Percentiles rank a stretch among this genome's conserved stretches.
phyloP scores from a whole-genome alignment of 2,888 invertebrate genomes.

The Andrena camellia region DNA sequence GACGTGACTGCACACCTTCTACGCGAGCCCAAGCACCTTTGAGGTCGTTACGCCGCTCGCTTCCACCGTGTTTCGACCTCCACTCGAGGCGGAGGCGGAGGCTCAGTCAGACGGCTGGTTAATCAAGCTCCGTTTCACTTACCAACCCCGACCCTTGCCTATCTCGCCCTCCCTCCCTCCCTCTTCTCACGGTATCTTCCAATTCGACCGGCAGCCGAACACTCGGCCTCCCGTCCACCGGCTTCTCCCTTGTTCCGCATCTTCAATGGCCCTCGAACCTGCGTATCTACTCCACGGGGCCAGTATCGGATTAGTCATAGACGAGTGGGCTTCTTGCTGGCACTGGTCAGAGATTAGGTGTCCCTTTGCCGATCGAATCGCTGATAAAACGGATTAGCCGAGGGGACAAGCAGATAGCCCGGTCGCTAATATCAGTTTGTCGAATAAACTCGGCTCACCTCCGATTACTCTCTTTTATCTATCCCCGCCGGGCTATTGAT shows the following conservation, averaged over 20 bases:
- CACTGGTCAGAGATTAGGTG: constrained; percentile 5
- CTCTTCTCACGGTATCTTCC: constrained; percentile 11
- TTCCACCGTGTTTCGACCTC: constrained; percentile 49
- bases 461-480: neutral
- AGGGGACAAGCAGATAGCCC: neutral
- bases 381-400: constrained; percentile 20
- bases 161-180: neutral
- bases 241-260: constrained; percentile 26
- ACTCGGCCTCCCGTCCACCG: constrained; percentile 12
- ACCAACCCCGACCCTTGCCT: constrained; percentile 38
- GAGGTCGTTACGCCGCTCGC: constrained; percentile 61
- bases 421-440: neutral
- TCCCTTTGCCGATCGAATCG: constrained; percentile 6
- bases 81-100: constrained; percentile 24
- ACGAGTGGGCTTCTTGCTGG: constrained; percentile 20
- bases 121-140: constrained; percentile 72
- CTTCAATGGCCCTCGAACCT: constrained; percentile 30
- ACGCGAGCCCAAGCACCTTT: constrained; percentile 62
- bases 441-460: constrained; percentile 2
- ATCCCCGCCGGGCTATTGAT: neutral
- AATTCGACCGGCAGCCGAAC: constrained; percentile 1
- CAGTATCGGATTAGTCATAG: constrained; percentile 35
- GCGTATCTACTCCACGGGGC: constrained; percentile 4
- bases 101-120: constrained; percentile 59
- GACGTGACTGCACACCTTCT: constrained; percentile 62